These are phyloP conservation scores for Callipepla californica DNA, from an alignment of 2,113 vertebrate genomes.

Conservation along the genomic window DNA sequence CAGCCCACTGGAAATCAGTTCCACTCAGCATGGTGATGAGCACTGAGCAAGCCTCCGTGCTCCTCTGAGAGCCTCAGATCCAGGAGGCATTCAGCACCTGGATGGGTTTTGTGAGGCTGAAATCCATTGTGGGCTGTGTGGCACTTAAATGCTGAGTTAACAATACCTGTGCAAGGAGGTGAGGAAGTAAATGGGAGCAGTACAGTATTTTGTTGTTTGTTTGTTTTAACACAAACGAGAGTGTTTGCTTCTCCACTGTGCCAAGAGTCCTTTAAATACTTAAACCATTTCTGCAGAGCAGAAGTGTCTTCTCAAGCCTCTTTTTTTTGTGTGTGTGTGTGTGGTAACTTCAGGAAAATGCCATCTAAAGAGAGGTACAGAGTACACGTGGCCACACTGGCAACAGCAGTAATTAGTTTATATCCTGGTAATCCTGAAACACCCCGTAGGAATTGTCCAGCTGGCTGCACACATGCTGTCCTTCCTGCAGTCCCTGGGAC, in stretches of 20 bases:
- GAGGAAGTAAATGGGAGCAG: not conserved
- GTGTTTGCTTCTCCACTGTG: not conserved
- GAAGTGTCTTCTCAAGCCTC: not conserved
- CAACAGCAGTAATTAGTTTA: not conserved
- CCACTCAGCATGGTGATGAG: not conserved
- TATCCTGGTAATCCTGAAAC: conserved; percentile 32
- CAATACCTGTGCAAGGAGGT: not conserved
- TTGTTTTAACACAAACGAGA: not conserved
- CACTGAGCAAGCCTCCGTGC: not conserved
- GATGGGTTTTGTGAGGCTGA: conserved; percentile 20
- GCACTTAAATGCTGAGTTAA: not conserved
- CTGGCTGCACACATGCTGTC: not conserved
- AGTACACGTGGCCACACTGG: not conserved
- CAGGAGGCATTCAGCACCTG: not conserved
- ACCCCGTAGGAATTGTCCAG: conserved; percentile 25
- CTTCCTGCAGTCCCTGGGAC: not conserved
- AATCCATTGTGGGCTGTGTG: not conserved
- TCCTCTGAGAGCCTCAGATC: not conserved
- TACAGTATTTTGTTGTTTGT: not conserved
- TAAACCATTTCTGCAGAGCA: not conserved
- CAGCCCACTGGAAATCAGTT: not conserved
- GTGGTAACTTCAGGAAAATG: not conserved
- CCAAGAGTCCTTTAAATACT: not conserved
- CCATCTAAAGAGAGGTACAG: not conserved
- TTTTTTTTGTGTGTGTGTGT: not conserved